These are phyloP conservation scores for Dicaeum eximium DNA, from an alignment of 2,113 vertebrate genomes.

Conservation along the genomic window DNA sequence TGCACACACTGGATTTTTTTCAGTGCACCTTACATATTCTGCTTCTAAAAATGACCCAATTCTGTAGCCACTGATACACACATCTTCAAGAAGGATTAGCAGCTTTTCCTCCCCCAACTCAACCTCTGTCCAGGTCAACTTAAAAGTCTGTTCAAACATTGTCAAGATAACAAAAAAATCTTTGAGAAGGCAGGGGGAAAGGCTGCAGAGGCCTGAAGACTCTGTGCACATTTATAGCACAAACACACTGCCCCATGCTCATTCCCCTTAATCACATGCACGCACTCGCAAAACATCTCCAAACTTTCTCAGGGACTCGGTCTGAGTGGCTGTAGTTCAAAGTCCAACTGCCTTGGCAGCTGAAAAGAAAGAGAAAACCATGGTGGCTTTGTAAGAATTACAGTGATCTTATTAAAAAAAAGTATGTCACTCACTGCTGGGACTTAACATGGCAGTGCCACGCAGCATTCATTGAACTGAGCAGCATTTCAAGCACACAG, in stretches of 20 bases:
- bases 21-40: background rate
- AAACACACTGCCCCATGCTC: background rate
- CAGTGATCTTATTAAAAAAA: slow-evolving; percentile 29
- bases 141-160: background rate
- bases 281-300: background rate
- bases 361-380: slow-evolving; percentile 42
- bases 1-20: background rate
- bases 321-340: slow-evolving; percentile 23
- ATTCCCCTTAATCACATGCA: slow-evolving; percentile 26
- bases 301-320: background rate
- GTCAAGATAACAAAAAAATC: background rate
- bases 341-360: slow-evolving; percentile 39
- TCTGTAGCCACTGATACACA: background rate
- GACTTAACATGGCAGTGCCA: slow-evolving; percentile 37
- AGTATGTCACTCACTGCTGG: background rate
- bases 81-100: background rate
- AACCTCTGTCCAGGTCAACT: background rate
- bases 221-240: slow-evolving; percentile 11
- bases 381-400: slow-evolving; percentile 31
- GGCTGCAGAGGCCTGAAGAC: background rate
- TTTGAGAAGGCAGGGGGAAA: background rate
- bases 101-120: background rate
- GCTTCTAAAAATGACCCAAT: background rate
- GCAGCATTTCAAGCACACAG: slow-evolving; percentile 23
- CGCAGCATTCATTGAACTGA: background rate